phyloP scores from a whole-genome alignment of 2,113 vertebrate genomes.

The Ciconia boyciana region DNA sequence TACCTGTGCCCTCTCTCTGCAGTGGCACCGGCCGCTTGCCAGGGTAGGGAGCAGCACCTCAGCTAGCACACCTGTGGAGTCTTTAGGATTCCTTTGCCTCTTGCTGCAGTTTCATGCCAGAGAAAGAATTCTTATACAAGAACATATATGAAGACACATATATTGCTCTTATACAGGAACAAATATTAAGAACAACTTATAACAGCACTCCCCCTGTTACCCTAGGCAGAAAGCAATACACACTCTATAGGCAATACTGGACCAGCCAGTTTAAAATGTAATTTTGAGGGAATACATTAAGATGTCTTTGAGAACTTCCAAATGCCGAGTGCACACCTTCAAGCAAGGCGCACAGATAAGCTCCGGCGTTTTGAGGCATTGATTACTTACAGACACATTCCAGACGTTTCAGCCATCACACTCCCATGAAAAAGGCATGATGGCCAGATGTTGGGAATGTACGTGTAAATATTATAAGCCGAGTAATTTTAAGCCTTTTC shows the following conservation, averaged over 20 bases:
- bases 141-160: not conserved
- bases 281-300: not conserved
- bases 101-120: not conserved
- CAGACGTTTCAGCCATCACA: not conserved
- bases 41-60: not conserved
- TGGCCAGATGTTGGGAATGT: conserved; percentile 42
- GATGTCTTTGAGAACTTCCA: not conserved
- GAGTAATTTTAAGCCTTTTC: too few species aligned
- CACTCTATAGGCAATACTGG: not conserved
- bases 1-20: not conserved
- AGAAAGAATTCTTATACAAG: not conserved
- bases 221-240: not conserved
- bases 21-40: not conserved
- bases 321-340: not conserved
- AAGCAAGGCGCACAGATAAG: not conserved
- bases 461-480: conserved; percentile 11
- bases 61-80: not conserved
- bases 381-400: conserved; percentile 37
- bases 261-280: not conserved
- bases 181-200: not conserved
- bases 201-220: not conserved
- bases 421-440: not conserved
- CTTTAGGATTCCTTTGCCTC: not conserved
- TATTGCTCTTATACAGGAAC: not conserved
- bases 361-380: not conserved